Evolutionary conservation across 1,140 invertebrate species (phyloP), one percentile per base, ranked within the genome.

Genomic region (Zaprionus kolodkinae): DNA sequence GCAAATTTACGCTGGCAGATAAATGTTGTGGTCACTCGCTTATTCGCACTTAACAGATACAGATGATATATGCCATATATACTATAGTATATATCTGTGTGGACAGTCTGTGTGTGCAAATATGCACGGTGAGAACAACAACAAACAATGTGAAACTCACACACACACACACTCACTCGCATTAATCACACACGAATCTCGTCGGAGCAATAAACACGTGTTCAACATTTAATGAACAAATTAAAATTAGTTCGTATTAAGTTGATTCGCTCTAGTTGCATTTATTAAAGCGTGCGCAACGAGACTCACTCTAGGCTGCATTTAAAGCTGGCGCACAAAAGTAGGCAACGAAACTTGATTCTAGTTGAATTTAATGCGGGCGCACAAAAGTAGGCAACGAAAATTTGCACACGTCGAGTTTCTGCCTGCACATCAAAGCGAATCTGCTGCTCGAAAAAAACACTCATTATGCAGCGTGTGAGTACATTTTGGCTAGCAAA

Each of bases 171-270:
- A 62, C 66, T 71, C 78, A 62, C 66, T 71, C 65, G 79, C 79
- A 86, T 86, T 86, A 86, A 86, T 86, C 84, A 83, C 40, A 45
- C 40, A 45, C 59, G 62, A 40, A 57, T 54, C 50, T 54, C 40
- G 73, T 45, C 50, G 40, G 55, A 11, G 21, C 54, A 62, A 68
- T 38, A 69, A 73, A 61, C 66, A 65, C 43, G 60, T 70, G 50
- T 74, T 63, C 21, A 48, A 50, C 52, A 64, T 45, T 71, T 70
- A 25, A 52, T 60, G 38, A 33, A 36, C 30, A 40, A 35, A 55
- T 64, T 27, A 13, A 38, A 52, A 25, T 30, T 38, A 40, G 48
- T 65, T 30, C 21, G 25, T 38, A 38, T 64, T 40, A 38, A 55
- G 55, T 54, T 15, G 38, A 65, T 40, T 30, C 43, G 6, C 25